phyloP scores from a whole-genome alignment of 2,888 invertebrate species.

The Hipparchia semele region DNA sequence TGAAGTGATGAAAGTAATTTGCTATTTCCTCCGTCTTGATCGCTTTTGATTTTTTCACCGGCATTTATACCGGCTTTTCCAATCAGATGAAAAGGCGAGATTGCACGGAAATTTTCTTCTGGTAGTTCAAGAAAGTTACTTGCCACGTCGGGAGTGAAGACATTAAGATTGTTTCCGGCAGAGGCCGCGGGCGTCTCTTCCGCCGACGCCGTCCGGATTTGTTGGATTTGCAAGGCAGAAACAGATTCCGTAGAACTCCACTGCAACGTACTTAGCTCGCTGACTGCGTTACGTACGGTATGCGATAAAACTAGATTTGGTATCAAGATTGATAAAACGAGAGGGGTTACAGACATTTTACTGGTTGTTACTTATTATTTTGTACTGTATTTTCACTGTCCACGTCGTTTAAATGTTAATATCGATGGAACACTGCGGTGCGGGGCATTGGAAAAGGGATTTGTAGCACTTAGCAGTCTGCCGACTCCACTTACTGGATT shows the following conservation, averaged over 20 bases:
- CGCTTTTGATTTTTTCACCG: conserved; percentile 55
- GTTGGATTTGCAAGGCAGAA: conserved; percentile 65
- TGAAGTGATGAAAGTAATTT: conserved; percentile 52
- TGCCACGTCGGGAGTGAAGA: conserved; percentile 51
- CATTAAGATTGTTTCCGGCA: conserved; percentile 76
- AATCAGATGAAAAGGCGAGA: conserved; percentile 62
- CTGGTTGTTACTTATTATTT: conserved; percentile 36
- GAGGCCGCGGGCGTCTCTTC: conserved; percentile 64
- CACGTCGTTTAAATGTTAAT: conserved; percentile 49
- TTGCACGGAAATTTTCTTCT: conserved; percentile 71
- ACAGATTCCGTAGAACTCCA: conserved; percentile 45
- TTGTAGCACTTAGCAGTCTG: conserved; percentile 81
- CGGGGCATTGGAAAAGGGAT: conserved; percentile 68
- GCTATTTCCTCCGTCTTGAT: conserved; percentile 51
- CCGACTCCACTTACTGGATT: conserved; percentile 74
- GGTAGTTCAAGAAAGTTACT: conserved; percentile 49
- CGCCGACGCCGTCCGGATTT: conserved; percentile 66
- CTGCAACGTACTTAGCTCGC: conserved; percentile 57
- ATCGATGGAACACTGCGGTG: conserved; percentile 58
- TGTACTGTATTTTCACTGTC: conserved; percentile 35
- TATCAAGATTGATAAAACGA: conserved; percentile 60
- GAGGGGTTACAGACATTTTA: conserved; percentile 55
- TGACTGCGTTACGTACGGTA: conserved; percentile 51
- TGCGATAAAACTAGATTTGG: conserved; percentile 56
- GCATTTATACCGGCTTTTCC: conserved; percentile 49